phyloP scores from a whole-genome alignment of 2,888 invertebrate species.

The Invenusta paracnida region DNA sequence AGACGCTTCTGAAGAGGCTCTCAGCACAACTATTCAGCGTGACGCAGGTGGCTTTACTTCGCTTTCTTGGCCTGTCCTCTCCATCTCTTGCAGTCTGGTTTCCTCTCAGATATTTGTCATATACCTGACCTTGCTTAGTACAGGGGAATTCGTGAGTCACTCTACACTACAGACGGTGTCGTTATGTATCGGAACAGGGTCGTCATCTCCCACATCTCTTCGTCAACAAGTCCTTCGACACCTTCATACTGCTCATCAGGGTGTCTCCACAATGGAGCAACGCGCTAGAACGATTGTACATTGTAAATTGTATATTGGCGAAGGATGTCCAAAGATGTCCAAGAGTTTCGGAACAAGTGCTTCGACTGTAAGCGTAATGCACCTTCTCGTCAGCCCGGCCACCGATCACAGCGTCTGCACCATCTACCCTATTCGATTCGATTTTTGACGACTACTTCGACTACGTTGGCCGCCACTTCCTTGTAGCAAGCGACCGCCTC shows the following conservation, averaged over 20 bases:
- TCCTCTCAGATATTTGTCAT: background rate
- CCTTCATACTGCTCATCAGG: background rate
- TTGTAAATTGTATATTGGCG: too few species aligned
- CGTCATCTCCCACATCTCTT: background rate
- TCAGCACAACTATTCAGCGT: background rate
- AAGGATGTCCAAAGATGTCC: background rate
- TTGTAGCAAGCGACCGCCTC: slow-evolving; percentile 46
- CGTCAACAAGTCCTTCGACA: background rate
- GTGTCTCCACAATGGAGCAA: background rate
- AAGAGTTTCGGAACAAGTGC: background rate
- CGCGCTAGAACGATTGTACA: background rate
- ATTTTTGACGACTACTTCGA: slow-evolving; percentile 46
- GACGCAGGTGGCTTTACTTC: background rate
- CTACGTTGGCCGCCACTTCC: slow-evolving; percentile 46
- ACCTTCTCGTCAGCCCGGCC: background rate
- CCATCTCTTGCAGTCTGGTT: too few species aligned
- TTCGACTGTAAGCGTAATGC: background rate
- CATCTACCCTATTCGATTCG: slow-evolving; percentile 43
- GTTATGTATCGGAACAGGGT: background rate
- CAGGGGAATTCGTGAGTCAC: background rate
- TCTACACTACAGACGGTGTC: background rate
- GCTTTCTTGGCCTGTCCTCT: background rate
- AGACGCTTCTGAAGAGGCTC: too few species aligned
- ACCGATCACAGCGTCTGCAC: background rate
- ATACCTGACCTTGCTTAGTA: background rate